Conservation (phyloP, 2,113 vertebrate species). For the Mastomys coucha region DNA sequence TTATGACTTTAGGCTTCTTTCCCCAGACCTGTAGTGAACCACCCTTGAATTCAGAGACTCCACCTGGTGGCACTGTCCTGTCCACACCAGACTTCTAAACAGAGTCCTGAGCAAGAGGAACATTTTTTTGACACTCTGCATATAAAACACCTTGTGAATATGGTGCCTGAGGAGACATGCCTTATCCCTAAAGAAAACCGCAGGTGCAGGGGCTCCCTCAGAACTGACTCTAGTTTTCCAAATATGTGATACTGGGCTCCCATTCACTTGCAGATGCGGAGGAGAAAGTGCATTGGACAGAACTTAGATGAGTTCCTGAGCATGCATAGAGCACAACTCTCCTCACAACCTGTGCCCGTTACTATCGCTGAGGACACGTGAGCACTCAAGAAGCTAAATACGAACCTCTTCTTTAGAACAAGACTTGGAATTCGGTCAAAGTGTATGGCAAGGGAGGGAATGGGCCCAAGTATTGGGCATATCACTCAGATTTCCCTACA, state of each 20-base stretch:
- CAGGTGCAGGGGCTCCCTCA: not conserved
- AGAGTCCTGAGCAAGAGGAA: not conserved
- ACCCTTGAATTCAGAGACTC: too few species aligned
- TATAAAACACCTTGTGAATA: not conserved
- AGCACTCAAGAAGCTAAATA: not conserved
- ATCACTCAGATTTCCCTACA: not conserved
- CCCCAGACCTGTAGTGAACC: not conserved
- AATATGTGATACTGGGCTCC: not conserved
- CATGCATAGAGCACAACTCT: not conserved
- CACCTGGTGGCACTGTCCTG: accelerated
- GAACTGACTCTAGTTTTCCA: not conserved
- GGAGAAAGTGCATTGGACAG: not conserved
- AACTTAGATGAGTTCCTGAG: not conserved
- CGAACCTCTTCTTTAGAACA: not conserved
- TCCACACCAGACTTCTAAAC: not conserved
- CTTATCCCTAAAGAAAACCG: not conserved
- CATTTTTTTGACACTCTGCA: not conserved
- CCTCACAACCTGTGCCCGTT: not conserved
- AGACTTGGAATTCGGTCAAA: not conserved
- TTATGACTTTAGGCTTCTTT: not conserved
- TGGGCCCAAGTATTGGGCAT: not conserved
- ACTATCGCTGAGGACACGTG: not conserved
- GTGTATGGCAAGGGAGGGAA: not conserved
- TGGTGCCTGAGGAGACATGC: not conserved
- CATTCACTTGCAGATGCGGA: not conserved